Base-by-base conservation (phyloP, 2,888 invertebrate species). In the Cheilosia impressa region DNA sequence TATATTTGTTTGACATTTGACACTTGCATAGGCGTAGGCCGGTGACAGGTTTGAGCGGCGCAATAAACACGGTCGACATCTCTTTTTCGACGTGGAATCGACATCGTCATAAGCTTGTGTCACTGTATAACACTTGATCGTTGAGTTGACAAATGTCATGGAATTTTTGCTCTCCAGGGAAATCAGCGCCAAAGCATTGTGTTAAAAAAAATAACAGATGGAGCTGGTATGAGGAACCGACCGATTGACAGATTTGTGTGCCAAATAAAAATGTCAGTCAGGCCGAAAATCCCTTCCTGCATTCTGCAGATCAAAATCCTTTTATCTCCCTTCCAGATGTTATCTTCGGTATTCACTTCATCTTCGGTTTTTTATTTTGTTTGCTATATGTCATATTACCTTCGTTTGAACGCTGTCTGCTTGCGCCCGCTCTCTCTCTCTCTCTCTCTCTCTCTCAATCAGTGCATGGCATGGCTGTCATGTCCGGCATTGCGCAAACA, bases 271-370 rank as follows among this genome's bases (percentile, higher is more conserved):
- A 73, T 79, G 62, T 79, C 69, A 68, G 62, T 79, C 83, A 63
- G 62, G 10, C 45, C 19, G 58, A 50, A 68, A 79, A 73, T 58
- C 68, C 73, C 83, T 79, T 84, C 83, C 73, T 84, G 79, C 50
- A 84, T 84, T 75, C 63, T 65, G 58, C n/a, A 53, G 43, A 43
- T 68, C 62, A 62, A 79, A 75, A 84, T 84, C 79, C 73, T 84
- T 83, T 84, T 80, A 80, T 80, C 80, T 75, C 17, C 63, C 79
- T 53, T 69, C 80, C 73, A 80, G 83, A 84, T 84, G 75, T 75
- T 84, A 84, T 84, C 79, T 73, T 57, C 38, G 79, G 50, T 75
- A 73, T 79, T 69, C 73, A 84, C 75, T 69, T 81, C 81, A 69
- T 81, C 69, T 75, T 68, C 22, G 34, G 22, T 6, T 17, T 34